Conservation (phyloP, 2,113 vertebrate species). For the Mirounga angustirostris region DNA sequence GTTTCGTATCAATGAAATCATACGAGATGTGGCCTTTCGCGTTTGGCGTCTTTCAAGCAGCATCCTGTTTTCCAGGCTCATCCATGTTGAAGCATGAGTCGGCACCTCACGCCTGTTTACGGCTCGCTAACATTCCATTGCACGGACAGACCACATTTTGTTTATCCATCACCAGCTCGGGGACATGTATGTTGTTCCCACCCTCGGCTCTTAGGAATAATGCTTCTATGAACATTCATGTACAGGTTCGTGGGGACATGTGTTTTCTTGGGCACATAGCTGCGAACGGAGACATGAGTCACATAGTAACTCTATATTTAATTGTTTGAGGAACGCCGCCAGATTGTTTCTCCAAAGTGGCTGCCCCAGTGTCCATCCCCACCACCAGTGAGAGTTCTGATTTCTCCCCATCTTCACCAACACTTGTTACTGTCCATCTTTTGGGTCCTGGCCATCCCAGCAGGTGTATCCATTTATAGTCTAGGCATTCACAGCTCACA, state of each 20-base stretch:
- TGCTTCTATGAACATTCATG: fast-evolving
- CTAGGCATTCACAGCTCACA: fast-evolving
- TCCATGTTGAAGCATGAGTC: background rate
- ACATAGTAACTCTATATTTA: background rate
- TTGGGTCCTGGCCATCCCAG: background rate
- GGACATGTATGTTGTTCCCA: background rate
- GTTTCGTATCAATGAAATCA: background rate
- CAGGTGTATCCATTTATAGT: background rate
- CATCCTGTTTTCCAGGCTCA: background rate
- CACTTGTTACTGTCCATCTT: background rate
- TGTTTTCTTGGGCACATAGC: background rate
- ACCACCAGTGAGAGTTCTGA: fast-evolving
- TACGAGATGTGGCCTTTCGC: background rate
- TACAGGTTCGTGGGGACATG: background rate
- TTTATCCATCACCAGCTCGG: background rate
- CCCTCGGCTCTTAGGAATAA: background rate
- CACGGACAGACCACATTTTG: fast-evolving
- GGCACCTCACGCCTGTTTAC: background rate
- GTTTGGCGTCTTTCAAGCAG: background rate
- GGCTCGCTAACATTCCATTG: background rate
- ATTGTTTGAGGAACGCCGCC: background rate
- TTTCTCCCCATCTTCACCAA: background rate
- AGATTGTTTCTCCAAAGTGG: fast-evolving
- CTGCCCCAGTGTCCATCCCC: too few relatives aligned
- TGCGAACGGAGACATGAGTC: background rate